These are phyloP conservation scores for Piaya cayana DNA, from an alignment of 2,113 vertebrate genomes.

Conservation along the genomic window DNA sequence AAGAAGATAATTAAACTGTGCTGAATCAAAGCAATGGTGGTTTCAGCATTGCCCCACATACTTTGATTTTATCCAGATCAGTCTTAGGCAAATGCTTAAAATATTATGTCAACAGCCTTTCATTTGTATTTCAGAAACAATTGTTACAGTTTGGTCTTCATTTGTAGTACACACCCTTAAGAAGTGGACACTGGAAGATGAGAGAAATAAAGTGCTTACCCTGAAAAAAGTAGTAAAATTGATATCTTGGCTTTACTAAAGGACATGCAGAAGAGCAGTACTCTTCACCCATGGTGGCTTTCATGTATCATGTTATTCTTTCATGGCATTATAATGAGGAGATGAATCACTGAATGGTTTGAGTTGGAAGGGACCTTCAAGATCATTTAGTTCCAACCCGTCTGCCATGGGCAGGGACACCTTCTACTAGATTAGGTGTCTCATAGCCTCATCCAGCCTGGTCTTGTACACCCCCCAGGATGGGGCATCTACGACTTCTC, in stretches of 20 bases:
- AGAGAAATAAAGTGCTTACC: not conserved
- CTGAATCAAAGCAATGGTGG: not conserved
- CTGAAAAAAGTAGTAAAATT: not conserved
- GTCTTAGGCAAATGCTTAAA: not conserved
- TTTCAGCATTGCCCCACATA: not conserved
- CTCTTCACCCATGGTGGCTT: not conserved
- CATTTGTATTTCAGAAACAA: not conserved
- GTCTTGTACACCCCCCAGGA: no score
- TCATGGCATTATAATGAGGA: rapidly evolving
- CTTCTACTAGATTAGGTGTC: no score
- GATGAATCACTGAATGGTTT: no score
- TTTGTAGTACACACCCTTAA: not conserved
- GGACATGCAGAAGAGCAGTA: not conserved
- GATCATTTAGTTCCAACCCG: no score
- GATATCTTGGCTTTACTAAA: not conserved
- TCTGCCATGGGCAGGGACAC: no score
- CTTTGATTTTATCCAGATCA: not conserved
- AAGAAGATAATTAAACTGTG: not conserved
- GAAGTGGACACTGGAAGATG: not conserved
- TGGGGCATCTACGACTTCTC: no score
- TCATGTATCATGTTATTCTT: not conserved
- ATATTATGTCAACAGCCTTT: not conserved
- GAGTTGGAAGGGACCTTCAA: no score
- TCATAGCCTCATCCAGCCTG: no score
- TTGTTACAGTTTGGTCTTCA: not conserved